Evolutionary conservation across 2,113 vertebrate genomes (phyloP).

Genomic region (Capricornis sumatraensis): DNA sequence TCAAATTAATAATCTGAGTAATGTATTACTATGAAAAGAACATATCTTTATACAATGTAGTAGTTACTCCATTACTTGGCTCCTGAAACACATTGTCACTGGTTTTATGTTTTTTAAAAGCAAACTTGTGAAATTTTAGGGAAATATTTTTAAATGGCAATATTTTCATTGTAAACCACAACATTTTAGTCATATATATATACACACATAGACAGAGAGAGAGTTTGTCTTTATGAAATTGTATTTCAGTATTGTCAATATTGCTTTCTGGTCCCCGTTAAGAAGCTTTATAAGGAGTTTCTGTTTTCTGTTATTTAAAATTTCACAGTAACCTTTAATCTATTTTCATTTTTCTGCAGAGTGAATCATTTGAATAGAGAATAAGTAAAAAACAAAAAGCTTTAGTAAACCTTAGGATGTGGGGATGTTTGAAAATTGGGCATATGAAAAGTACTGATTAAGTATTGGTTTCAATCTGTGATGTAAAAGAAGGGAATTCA

Average conservation of each 20-base stretch:
- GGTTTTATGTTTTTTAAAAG: background rate
- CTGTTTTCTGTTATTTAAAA: background rate
- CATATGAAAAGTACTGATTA: background rate
- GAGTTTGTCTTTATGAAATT: background rate
- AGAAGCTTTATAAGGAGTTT: background rate
- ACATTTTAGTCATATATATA: background rate
- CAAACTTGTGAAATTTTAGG: background rate
- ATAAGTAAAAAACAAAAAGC: background rate
- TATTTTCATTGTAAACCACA: slow-evolving; percentile 4
- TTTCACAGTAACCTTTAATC: background rate
- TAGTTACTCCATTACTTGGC: background rate
- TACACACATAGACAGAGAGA: background rate
- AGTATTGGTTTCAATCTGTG: background rate
- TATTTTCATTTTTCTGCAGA: background rate
- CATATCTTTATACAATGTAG: background rate
- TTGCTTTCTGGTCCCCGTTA: background rate
- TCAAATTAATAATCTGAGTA: background rate
- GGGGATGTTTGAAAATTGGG: background rate
- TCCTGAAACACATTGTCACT: background rate
- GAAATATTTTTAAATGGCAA: background rate
- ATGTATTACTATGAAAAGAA: background rate
- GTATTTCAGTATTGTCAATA: background rate
- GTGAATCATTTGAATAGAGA: background rate
- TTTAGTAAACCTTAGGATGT: background rate
- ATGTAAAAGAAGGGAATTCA: background rate